phyloP scores from a whole-genome alignment of 2,888 invertebrate genomes.

The Tetramorium bicarinatum region DNA sequence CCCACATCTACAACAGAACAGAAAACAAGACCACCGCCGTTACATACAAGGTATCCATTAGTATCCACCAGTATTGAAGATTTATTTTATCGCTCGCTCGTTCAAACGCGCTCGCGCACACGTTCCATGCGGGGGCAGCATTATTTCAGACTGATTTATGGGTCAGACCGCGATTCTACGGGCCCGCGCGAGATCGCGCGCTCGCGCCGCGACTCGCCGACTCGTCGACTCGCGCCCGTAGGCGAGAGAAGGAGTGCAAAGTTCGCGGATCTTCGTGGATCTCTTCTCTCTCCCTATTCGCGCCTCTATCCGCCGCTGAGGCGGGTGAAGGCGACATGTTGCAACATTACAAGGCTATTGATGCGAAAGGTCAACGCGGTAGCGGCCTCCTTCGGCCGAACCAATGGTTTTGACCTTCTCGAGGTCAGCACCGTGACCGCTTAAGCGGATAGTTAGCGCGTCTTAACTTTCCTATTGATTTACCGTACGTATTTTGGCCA shows the following conservation, averaged over 20 bases:
- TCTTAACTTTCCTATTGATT: constrained; percentile 9
- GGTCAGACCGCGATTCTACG: constrained; percentile 72
- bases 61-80: constrained; percentile 83
- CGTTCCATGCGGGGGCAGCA: constrained; percentile 77
- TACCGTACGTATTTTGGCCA: not conserved
- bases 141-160: constrained; percentile 83
- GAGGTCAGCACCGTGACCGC: constrained; percentile 35
- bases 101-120: constrained; percentile 71
- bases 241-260: constrained; percentile 60
- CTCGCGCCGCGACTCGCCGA: constrained; percentile 10
- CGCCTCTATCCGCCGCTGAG: constrained; percentile 18
- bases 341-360: constrained; percentile 69
- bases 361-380: constrained; percentile 68
- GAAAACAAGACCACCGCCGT: constrained; percentile 86
- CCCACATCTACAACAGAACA: constrained; percentile 87
- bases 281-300: constrained; percentile 50
- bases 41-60: constrained; percentile 86
- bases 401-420: constrained; percentile 55
- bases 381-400: constrained; percentile 58
- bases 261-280: constrained; percentile 60
- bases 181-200: constrained; percentile 16
- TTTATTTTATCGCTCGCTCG: constrained; percentile 81
- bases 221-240: constrained; percentile 43
- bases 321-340: constrained; percentile 69
- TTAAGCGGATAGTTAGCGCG: constrained; percentile 35